Evolutionary conservation across 2,888 invertebrate genomes (phyloP), one percentile per base, ranked within the genome.

Genomic region (Leptinotarsa tumamoca): DNA sequence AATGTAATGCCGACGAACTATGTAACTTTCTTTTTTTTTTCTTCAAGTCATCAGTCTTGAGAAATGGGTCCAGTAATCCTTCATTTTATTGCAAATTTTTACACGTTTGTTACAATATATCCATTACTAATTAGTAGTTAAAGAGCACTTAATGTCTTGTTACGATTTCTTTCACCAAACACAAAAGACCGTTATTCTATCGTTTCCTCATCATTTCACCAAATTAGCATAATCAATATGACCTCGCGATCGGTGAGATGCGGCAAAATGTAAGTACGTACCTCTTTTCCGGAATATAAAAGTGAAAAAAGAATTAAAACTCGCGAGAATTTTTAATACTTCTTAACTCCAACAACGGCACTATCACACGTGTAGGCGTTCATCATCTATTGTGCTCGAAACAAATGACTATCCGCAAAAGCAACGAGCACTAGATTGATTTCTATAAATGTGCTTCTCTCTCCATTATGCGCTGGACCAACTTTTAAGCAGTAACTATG

Each of bases 361-460:
- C 63, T 13, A 63, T 63, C 43, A 63, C 63, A 33, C 63, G 5
- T 33, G 43, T 63, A 27, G 33, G 43, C 21, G 58, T 58, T 58
- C 18, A 33, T 43, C 4, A 43, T 27, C 63, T 63, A 23, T 33
- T 43, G 63, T n/a, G 33, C 17, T 17, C 33, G 3, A 4, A 33
- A 63, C 33, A 63, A 63, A 13, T 63, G 43, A 43, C 17, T 33
- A n/a, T n/a, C 15, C 5, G n/a, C 7, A 63, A 63, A 63, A 63
- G 63, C 43, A 10, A 33, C 33, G 43, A 43, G 33, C 63, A 63
- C 33, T 63, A 63, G 63, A 21, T 58, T 33, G 63, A 63, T 63
- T 63, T 33, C 43, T 63, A 63, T 63, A 63, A 63, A 63, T 63
- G 63, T 63, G 63, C n/a, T 63, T 63, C 63, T 63, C 63, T 63